These are phyloP conservation scores for Porites rus DNA, from an alignment of 92 coral and sea anemone genomes.

Conservation along the genomic window DNA sequence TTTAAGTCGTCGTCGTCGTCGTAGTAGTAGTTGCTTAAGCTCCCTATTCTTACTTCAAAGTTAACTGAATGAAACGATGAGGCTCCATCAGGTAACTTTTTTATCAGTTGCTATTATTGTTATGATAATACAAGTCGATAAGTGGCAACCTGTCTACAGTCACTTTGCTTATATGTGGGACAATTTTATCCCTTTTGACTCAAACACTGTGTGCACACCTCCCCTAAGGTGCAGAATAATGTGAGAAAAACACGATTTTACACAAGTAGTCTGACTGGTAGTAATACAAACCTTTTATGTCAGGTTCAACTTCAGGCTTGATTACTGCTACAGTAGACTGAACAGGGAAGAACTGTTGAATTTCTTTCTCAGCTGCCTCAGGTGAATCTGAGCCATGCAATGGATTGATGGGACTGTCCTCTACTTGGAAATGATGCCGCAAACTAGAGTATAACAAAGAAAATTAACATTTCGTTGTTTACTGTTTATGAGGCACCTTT, in stretches of 20 bases:
- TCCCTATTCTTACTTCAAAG: too few species aligned
- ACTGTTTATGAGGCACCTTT: background rate
- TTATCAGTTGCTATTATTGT: too few species aligned
- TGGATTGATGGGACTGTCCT: constrained; percentile 93
- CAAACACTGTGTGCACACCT: too few species aligned
- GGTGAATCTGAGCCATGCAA: constrained; percentile 95
- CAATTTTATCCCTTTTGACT: too few species aligned
- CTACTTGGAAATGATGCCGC: constrained; percentile 96
- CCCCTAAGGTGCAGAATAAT: background rate
- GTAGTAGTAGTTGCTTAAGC: too few species aligned
- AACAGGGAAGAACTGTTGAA: constrained; percentile 90
- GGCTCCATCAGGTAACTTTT: too few species aligned
- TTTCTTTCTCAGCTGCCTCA: constrained; percentile 83
- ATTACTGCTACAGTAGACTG: constrained; percentile 97
- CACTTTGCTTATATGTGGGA: too few species aligned
- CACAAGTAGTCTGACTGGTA: background rate
- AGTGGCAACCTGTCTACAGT: too few species aligned
- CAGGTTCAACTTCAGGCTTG: constrained; percentile 90
- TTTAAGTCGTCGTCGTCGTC: too few species aligned
- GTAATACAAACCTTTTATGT: constrained; percentile 72
- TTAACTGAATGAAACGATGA: too few species aligned
- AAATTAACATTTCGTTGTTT: background rate
- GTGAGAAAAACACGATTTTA: background rate
- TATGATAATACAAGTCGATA: too few species aligned
- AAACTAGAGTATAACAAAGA: constrained; percentile 43